phyloP scores from a whole-genome alignment of 2,797 vertebrate species.

The Crax fasciolata region DNA sequence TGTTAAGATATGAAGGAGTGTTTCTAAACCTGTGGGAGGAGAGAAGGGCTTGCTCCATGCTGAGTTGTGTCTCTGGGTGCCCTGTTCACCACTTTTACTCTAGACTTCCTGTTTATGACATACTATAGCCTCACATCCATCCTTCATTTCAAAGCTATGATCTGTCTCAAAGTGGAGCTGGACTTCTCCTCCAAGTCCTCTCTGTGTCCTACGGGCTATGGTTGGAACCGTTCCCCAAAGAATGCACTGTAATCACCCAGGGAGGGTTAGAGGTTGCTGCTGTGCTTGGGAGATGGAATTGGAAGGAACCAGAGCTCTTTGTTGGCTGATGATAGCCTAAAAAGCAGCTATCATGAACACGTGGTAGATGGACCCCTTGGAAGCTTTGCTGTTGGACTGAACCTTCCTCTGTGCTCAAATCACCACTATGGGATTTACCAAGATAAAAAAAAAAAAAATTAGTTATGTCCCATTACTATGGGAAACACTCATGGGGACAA shows the following conservation, averaged over 20 bases:
- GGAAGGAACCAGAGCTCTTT: neutral
- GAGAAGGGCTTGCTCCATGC: neutral
- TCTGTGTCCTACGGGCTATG: neutral
- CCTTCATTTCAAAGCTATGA: neutral
- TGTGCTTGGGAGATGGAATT: fast-evolving
- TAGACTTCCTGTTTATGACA: neutral
- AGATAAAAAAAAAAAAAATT: neutral
- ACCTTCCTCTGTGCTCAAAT: neutral
- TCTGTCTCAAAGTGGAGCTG: neutral
- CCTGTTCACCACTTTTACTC: fast-evolving
- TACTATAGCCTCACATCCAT: neutral
- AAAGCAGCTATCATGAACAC: fast-evolving
- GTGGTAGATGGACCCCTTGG: too few species aligned
- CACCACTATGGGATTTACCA: neutral
- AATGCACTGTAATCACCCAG: fast-evolving
- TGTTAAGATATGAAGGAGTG: neutral
- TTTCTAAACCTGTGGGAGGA: neutral
- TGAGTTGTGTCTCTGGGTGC: fast-evolving
- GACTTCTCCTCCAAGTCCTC: too few species aligned
- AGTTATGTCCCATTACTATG: neutral
- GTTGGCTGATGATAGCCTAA: neutral
- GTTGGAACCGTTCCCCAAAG: neutral
- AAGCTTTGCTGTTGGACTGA: neutral
- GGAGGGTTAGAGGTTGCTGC: too few species aligned
- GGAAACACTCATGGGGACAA: neutral